These are phyloP conservation scores for Metopolophium dirhodum DNA, from an alignment of 1,140 invertebrate genomes.

Conservation along the genomic window DNA sequence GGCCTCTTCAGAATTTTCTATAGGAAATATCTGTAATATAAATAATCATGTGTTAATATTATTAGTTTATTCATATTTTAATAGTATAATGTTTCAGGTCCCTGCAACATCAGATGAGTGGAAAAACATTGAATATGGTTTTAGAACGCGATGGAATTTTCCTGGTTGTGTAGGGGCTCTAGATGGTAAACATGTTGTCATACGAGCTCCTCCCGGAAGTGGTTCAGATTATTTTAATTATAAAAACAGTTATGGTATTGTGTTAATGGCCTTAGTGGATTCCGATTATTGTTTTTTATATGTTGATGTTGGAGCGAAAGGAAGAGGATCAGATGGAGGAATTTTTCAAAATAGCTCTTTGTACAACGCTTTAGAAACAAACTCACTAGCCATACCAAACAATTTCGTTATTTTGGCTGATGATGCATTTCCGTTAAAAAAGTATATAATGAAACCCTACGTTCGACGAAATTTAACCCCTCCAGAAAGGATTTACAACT, in stretches of 20 bases:
- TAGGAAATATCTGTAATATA: not conserved
- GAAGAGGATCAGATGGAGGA: constrained; percentile 62
- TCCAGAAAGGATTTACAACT: constrained; percentile 63
- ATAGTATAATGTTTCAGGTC: not conserved
- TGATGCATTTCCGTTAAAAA: too few species aligned
- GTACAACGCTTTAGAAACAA: constrained; percentile 54
- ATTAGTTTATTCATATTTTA: not conserved
- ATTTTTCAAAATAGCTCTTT: constrained; percentile 62
- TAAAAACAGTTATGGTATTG: too few species aligned
- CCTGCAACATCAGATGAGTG: not conserved
- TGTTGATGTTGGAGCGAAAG: constrained; percentile 55
- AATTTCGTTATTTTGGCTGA: not conserved
- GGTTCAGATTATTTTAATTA: too few species aligned
- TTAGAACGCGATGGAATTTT: constrained; percentile 59
- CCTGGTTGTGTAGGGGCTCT: constrained; percentile 62
- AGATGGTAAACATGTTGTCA: constrained; percentile 63
- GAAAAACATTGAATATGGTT: constrained; percentile 27
- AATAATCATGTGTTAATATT: constrained; percentile 23
- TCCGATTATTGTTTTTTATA: too few species aligned
- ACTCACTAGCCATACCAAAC: not conserved
- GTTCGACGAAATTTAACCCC: constrained; percentile 8
- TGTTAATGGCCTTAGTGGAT: too few species aligned
- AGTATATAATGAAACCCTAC: not conserved
- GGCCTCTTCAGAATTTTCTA: not conserved
- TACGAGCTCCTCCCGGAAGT: constrained; percentile 61